Base-by-base conservation (phyloP, 2,888 invertebrate species). In the Plebejus argus region DNA sequence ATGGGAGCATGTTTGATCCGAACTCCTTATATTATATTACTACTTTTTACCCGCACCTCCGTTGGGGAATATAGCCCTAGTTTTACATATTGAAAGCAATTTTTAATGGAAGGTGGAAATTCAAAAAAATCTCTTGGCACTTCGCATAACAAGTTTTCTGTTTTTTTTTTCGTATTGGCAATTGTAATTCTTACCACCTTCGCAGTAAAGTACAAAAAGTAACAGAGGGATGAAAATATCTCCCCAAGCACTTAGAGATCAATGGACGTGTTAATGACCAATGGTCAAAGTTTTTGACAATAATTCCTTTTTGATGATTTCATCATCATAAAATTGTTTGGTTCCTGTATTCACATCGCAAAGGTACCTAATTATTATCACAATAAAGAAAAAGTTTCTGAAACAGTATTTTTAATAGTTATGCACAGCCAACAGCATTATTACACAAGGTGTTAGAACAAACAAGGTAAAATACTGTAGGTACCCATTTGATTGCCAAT, bases 1-100 rank as follows among this genome's bases (percentile, higher is more conserved):
- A 78, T 79, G 80, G 81, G 81, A 79, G 58, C 76, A 56, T 78
- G 77, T 80, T 81, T 80, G 81, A 81, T 81, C 79, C 78, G 72
- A 76, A 49, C 77, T 77, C 76, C 76, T 80, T 78, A 77, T 75
- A 78, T 79, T 79, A 76, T 78, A 76, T 74, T 74, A 74, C 74
- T 74, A 74, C 74, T 74, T 74, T 74, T 28, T 74, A 49, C 74
- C 74, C 74, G 72, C 45, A 15, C 20, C 72, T 72, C 72, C 72
- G 72, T 45, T 53, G 7, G 74, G 53, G 74, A 74, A 74, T 74
- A 74, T 53, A 74, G 49, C 74, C 72, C 72, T 72, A 72, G 39
- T 72, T 72, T 72, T 72, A 72, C 72, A 72, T 72, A 74, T 74
- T 74, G 74, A 74, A 74, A 74, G 74, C 74, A 18, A 39, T 39